A percentile compares a stretch with the other conserved stretches of the same genome.
Evolutionary conservation across 2,888 invertebrate genomes (phyloP).

Genomic region (Hypolimnas misippus): DNA sequence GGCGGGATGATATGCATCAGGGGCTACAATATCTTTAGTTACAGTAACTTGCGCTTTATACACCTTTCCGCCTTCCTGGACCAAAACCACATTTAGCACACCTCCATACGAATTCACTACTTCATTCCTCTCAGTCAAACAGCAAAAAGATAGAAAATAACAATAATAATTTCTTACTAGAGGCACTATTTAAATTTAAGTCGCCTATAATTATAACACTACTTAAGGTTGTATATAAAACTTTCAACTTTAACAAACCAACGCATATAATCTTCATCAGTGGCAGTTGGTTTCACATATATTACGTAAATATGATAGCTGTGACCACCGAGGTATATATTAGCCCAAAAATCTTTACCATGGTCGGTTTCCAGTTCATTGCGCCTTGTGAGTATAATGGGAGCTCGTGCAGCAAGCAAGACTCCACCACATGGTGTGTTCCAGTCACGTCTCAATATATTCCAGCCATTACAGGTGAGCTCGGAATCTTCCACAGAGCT

Average conservation of each 20-base stretch:
- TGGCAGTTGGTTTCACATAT: slow-evolving; percentile 35
- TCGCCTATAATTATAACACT: slow-evolving; percentile 21
- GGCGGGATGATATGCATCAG: not conserved
- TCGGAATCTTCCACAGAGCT: slow-evolving; percentile 29
- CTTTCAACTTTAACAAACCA: slow-evolving; percentile 33
- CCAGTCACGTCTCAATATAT: slow-evolving; percentile 32
- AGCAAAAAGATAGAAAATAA: slow-evolving; percentile 31
- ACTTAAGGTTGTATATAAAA: slow-evolving; percentile 24
- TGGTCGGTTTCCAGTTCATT: slow-evolving; percentile 28
- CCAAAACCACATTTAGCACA: slow-evolving; percentile 30
- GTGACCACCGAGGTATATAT: not conserved
- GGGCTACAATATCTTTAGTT: not conserved
- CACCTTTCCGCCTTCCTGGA: slow-evolving; percentile 10
- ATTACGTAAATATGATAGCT: slow-evolving; percentile 31
- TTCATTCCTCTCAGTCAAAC: slow-evolving; percentile 23
- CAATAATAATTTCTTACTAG: slow-evolving; percentile 22
- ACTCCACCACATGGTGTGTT: not conserved
- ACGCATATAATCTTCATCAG: slow-evolving; percentile 27
- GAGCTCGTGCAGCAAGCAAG: slow-evolving; percentile 14
- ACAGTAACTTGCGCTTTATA: not conserved
- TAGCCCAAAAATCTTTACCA: slow-evolving; percentile 40
- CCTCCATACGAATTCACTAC: slow-evolving; percentile 21
- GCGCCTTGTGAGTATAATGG: slow-evolving; percentile 22
- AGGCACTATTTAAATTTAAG: slow-evolving; percentile 21
- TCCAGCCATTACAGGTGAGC: slow-evolving; percentile 25